Percentiles rank a stretch among this genome's conserved stretches.
These are phyloP conservation scores for Mayetiola destructor DNA, from an alignment of 2,888 invertebrate species.

Conservation along the genomic window DNA sequence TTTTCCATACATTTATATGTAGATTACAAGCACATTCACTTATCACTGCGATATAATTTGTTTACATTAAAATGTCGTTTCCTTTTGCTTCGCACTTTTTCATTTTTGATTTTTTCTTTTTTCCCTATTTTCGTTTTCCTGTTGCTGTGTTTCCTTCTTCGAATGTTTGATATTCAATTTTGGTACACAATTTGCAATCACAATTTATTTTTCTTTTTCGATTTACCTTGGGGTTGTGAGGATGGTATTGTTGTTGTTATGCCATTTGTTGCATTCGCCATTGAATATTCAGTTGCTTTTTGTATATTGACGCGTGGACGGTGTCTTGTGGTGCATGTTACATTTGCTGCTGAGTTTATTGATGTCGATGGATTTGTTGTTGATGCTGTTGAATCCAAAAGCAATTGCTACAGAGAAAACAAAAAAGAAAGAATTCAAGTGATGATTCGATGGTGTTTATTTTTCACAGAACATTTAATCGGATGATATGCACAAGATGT, in stretches of 20 bases:
- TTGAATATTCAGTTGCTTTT: constrained; percentile 33
- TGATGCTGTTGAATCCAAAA: constrained; percentile 40
- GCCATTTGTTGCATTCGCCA: neutral
- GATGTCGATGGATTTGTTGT: constrained; percentile 22
- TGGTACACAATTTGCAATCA: neutral
- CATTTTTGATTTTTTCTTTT: neutral
- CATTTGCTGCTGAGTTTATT: neutral
- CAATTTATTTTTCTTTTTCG: neutral
- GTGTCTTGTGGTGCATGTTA: constrained; percentile 19
- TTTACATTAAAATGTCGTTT: constrained; percentile 3
- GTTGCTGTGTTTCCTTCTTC: neutral
- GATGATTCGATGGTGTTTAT: too few relatives aligned
- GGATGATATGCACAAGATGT: too few relatives aligned
- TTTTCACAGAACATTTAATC: too few relatives aligned
- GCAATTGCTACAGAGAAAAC: constrained; percentile 59
- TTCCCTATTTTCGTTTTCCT: too few relatives aligned
- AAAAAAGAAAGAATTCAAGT: too few relatives aligned
- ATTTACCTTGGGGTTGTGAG: constrained; percentile 31
- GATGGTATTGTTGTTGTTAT: constrained; percentile 1
- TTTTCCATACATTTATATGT: neutral
- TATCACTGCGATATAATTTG: neutral
- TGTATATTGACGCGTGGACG: constrained; percentile 34
- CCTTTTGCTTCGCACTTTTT: neutral
- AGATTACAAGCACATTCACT: neutral
- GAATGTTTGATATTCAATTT: neutral